Percentiles rank a stretch among this genome's conserved stretches.
Evolutionary conservation across 2,888 invertebrate genomes (phyloP).

Genomic region (Ephialtes manifestator): DNA sequence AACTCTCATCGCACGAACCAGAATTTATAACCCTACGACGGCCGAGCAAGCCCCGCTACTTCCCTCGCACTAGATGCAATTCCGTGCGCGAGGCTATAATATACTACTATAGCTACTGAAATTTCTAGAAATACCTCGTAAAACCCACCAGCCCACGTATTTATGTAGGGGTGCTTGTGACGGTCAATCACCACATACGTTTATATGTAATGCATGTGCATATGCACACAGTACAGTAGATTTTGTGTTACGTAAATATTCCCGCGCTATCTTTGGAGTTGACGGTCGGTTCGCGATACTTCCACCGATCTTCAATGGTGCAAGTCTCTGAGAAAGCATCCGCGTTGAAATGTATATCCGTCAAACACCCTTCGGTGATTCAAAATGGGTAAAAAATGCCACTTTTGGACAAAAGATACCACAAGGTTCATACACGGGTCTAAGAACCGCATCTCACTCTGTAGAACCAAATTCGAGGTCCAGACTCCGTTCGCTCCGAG

Average conservation of each 20-base stretch:
- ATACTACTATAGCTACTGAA: slow-evolving; percentile 45
- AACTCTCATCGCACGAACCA: slow-evolving; percentile 61
- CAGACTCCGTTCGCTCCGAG: too few species aligned
- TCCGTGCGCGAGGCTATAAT: slow-evolving; percentile 40
- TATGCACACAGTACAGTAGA: too few species aligned
- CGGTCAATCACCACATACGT: slow-evolving; percentile 16
- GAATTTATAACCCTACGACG: slow-evolving; percentile 47
- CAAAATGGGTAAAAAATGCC: too few species aligned
- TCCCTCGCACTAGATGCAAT: slow-evolving; percentile 42
- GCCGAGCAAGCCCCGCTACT: slow-evolving; percentile 2
- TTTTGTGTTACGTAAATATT: neutral
- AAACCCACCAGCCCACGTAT: slow-evolving; percentile 48
- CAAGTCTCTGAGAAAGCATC: neutral
- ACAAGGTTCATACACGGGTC: too few species aligned
- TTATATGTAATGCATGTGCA: slow-evolving; percentile 1
- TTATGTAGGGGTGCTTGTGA: slow-evolving; percentile 44
- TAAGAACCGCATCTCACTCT: too few species aligned
- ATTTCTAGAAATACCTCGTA: slow-evolving; percentile 64
- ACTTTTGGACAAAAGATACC: too few species aligned
- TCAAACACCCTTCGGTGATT: too few species aligned
- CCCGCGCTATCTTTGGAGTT: neutral
- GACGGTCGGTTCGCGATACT: neutral
- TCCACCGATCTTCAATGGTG: neutral
- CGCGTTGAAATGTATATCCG: too few species aligned
- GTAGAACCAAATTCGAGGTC: too few species aligned